Base-by-base conservation (phyloP, 2,113 vertebrate genomes). In the Gymnogyps californianus region DNA sequence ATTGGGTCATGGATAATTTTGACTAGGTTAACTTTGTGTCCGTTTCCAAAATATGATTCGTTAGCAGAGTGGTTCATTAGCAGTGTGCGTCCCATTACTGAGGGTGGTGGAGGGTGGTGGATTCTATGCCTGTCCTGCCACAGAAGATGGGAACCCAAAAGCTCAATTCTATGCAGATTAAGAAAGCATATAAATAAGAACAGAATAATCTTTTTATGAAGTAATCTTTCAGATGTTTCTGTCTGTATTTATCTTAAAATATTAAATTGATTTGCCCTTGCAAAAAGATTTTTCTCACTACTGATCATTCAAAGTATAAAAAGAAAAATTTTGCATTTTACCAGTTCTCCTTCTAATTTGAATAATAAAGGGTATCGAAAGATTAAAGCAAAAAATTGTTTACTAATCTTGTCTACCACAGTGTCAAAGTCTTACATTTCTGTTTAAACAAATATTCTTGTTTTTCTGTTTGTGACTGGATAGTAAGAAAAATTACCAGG, bases 371-470 rank as follows among this genome's bases (percentile, higher is more conserved):
- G n/a, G n/a, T 83, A 84, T 58, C 5, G 24, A 83, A 91, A 92
- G 51, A 94, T 90, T 70, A 93, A 91, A 96, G 61, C 11, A 72
- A 94, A 97, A 75, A 77, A 7, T 4, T 69, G 28, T 94, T 94
- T 96, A 67, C 54, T 92, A 59, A 72, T 75, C 71, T 85, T 94
- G 25, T 78, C 34, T 94, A 69, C 40, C 54, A 91, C 79, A 86
- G 24, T 67, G 46, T 28, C 76, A 83, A 65, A 95, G 85, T 71
- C 44, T 92, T 88, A 62, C 36, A 52, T 90, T 96, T 96, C 71
- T 89, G 10, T 97, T 96, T 92, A 96, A 97, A 95, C 19, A 96
- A 80, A 61, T 88, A 87, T 49, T 79, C n/a, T 74, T 88, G 7
- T 6, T 76, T 93, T 97, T 80, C n/a, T 36, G 20, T 95, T 95